Evolutionary conservation across 2,888 invertebrate species (phyloP), one percentile per base, ranked within the genome.

Genomic region (Hydriomena furcata): DNA sequence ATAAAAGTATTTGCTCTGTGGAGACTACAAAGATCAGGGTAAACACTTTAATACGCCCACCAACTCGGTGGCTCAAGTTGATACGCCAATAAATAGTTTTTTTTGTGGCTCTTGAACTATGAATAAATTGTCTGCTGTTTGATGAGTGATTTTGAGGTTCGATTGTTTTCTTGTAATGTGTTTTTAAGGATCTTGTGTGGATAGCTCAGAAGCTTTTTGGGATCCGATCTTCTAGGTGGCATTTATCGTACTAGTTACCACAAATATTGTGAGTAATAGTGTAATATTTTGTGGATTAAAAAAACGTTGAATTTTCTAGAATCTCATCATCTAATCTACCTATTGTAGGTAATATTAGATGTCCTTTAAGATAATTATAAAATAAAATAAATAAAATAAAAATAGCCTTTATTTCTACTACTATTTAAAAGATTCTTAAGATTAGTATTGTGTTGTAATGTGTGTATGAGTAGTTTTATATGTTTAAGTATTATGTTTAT

Each of bases 1-100:
- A 84, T 87, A 85, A 87, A 88, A 86, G 87, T 89, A 82, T 88
- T 89, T 89, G 78, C 78, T 73, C 71, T 76, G 76, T 77, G 71
- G 75, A 82, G 78, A 73, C 78, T 82, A 87, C 84, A 87, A 86
- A 85, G 86, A 84, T 82, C 82, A 74, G 64, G 65, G 84, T 68
- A 85, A 88, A 88, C 81, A 87, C 80, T 84, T 59, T 55, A 67
- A 61, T 61, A 79, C 85, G 82, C 85, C 88, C 76, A 86, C 84
- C 66, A 58, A 62, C 66, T 60, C 50, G 61, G 64, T 61, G 65
- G 59, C 68, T 64, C 59, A 61, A 66, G 70, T 65, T 76, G 79
- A 80, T 82, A 83, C 66, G 65, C 67, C 61, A 57, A 61, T 61
- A 58, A 58, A 57, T 61, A 57, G 51, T 46, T 60, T 61, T 60